Base-by-base conservation (phyloP, 2,113 vertebrate genomes). In the Dasyprocta punctata region DNA sequence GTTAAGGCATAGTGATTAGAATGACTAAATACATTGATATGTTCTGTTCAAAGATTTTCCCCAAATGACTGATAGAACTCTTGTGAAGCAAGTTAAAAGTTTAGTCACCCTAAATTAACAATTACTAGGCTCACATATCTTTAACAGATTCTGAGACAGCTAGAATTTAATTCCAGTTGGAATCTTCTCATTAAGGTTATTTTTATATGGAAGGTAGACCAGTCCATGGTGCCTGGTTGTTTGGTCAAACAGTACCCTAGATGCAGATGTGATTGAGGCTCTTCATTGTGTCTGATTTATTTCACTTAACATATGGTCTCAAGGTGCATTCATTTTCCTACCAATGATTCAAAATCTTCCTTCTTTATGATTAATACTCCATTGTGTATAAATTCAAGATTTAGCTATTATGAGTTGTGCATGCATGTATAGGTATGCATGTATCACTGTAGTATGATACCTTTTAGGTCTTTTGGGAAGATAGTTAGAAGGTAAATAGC, bases 111-210 rank as follows among this genome's bases (percentile, higher is more conserved):
- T 91, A 88, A 93, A 54, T 84, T 60, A 4, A 65, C 67, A 67
- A 47, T 69, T 38, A 83, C 7, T 17, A 33, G 58, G 56, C 13
- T 47, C 36, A 30, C 33, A 28, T 58, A 16, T 71, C 13, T n/a
- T 38, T 67, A 73, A 47, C 56, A 75, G 44, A 52, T 33, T 83
- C n/a, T 84, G 54, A 38, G 84, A 47, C 73, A 82, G 87, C 47
- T 75, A 95, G 84, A 84, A 67, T 58, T 83, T 65, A 90, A 47
- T 71, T 96, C 65, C 77, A 71, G 87, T 28, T 89, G 47, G 75
- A 90, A 54, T 52, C 41, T 93, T 71, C 54, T 56, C 54, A 41
- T 16, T 13, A 33, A 52, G 24, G 41, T 38, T 94, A 80, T 78
- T 86, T 88, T 80, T 81, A 7, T 44, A 11, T 38, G 24, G 87